A percentile compares a stretch with the other conserved stretches of the same genome.
phyloP scores from a whole-genome alignment of 2,888 invertebrate genomes.

The Chalcosyrphus nemorum region DNA sequence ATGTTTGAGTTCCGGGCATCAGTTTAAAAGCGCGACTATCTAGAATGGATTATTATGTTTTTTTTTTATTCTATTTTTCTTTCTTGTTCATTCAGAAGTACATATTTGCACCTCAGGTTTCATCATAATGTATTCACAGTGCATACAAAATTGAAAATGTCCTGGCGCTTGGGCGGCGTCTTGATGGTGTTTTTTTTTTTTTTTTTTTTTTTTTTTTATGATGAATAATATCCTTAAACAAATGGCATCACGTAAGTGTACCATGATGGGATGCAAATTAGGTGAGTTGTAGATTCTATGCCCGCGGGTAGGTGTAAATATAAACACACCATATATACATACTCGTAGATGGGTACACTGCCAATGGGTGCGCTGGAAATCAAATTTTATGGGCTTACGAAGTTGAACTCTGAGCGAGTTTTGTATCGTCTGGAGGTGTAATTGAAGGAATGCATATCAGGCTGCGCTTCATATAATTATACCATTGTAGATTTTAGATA shows the following conservation, averaged over 20 bases:
- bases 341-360: too few species aligned
- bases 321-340: too few species aligned
- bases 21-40: slow-evolving; percentile 1
- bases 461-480: too few species aligned
- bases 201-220: slow-evolving; percentile 25
- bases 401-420: neutral
- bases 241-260: slow-evolving; percentile 70
- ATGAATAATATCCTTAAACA: slow-evolving; percentile 71
- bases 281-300: slow-evolving; percentile 42
- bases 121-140: slow-evolving; percentile 64
- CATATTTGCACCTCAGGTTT: slow-evolving; percentile 14
- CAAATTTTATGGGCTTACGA: slow-evolving; percentile 29
- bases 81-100: slow-evolving; percentile 2
- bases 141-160: slow-evolving; percentile 72
- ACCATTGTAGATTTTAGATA: too few species aligned
- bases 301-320: slow-evolving; percentile 21
- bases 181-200: slow-evolving; percentile 12
- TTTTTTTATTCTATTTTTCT: slow-evolving; percentile 23
- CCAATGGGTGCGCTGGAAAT: slow-evolving; percentile 25
- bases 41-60: slow-evolving; percentile 49
- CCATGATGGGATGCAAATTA: slow-evolving; percentile 71
- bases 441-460: too few species aligned
- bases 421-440: neutral
- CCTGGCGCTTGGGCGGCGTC: slow-evolving; percentile 31
- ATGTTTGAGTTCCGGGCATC: slow-evolving; percentile 6